These are phyloP conservation scores for Clarias gariepinus DNA, from an alignment of 2,113 vertebrate species.

Conservation along the genomic window DNA sequence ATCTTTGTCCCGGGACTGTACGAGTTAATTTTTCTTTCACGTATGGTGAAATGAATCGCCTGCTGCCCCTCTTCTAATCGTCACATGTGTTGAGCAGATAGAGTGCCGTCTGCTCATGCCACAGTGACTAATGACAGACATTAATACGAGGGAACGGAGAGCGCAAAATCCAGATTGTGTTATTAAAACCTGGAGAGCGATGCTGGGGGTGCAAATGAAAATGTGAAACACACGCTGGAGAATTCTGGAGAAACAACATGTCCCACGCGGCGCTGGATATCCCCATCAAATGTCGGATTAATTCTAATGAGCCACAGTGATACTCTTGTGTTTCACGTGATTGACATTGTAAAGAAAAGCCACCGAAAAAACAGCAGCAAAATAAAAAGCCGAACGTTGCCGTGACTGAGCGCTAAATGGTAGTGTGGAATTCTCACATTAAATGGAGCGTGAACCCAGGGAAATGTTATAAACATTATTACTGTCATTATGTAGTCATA, in stretches of 20 bases:
- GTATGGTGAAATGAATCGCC: conserved; percentile 43
- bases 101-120: conserved; percentile 52
- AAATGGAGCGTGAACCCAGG: not conserved
- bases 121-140: conserved; percentile 54
- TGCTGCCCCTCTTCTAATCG: conserved; percentile 38
- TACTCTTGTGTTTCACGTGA: not conserved
- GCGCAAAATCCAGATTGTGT: conserved; percentile 52
- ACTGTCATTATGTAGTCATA: conserved; percentile 1
- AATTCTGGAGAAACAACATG: conserved; percentile 18
- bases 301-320: not conserved
- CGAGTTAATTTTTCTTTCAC: conserved; percentile 14
- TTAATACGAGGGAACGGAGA: conserved; percentile 48
- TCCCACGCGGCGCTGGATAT: conserved; percentile 10
- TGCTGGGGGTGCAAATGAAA: conserved; percentile 38
- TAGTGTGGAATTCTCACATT: not conserved
- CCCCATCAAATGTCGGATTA: not conserved
- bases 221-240: conserved; percentile 11
- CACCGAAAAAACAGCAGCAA: not conserved
- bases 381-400: not conserved
- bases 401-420: not conserved
- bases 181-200: conserved; percentile 57
- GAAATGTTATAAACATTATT: not conserved
- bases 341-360: conserved; percentile 15
- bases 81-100: conserved; percentile 52
- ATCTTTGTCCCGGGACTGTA: not conserved